A percentile compares a stretch with the other conserved stretches of the same genome.
Conservation (phyloP, 2,113 vertebrate species). For the Thalassoma bifasciatum region DNA sequence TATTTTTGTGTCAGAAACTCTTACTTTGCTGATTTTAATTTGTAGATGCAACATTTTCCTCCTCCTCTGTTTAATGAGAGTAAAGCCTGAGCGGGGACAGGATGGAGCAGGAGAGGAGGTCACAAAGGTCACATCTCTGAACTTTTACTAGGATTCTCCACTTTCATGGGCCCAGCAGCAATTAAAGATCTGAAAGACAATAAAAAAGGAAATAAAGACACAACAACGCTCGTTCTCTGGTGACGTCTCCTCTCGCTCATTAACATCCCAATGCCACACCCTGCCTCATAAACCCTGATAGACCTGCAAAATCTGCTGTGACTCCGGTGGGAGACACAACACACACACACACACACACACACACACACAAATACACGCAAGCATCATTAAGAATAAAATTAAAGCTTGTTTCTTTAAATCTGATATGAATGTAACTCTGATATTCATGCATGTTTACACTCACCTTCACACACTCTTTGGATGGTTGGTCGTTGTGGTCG, state of each 20-base stretch:
- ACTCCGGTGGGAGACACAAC: constrained; percentile 15
- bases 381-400: no score
- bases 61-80: not conserved
- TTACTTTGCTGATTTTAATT: no score
- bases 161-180: constrained; percentile 52
- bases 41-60: not conserved
- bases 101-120: constrained; percentile 45
- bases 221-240: constrained; percentile 28
- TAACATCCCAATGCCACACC: constrained; percentile 64
- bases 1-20: no score
- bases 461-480: not conserved
- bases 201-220: constrained; percentile 49
- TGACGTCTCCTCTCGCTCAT: constrained; percentile 44
- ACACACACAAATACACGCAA: not conserved
- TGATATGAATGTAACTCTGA: not conserved
- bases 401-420: not conserved
- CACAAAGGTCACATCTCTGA: constrained; percentile 39
- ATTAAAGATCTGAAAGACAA: constrained; percentile 61
- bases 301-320: constrained; percentile 34
- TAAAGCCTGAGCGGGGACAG: constrained; percentile 1
- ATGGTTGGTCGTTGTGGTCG: constrained; percentile 1
- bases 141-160: constrained; percentile 52
- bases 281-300: constrained; percentile 48
- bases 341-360: not conserved
- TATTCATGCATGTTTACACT: not conserved